Evolutionary conservation across 2,113 vertebrate species (phyloP), one percentile per base, ranked within the genome.

Genomic region (Anoplopoma fimbria): DNA sequence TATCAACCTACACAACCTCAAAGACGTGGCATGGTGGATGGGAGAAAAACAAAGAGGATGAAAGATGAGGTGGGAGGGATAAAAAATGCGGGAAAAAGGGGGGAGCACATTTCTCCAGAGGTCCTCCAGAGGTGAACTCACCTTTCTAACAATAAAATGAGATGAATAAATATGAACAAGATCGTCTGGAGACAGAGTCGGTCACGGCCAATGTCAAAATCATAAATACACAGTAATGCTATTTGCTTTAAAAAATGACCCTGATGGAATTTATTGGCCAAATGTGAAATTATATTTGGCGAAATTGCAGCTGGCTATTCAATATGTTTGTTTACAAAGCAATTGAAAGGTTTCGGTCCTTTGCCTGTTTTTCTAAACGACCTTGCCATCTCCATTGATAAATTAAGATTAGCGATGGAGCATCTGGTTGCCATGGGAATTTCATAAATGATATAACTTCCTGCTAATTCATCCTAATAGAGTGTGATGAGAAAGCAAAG

Each of bases 281-380:
- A 77, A 34, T 58, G 70, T n/a, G 51, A 79, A 87, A 90, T 90
- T 14, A 71, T 8, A 81, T 87, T 89, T 82, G 77, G 15, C 19
- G 60, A 60, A 87, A 82, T 63, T 77, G 58, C 62, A 78, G 25
- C 33, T 67, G 17, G 79, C 23, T 27, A 83, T 75, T 55, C n/a
- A 47, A 85, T 85, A 85, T 70, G 49, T 82, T 75, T 89, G 84
- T 86, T 90, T 77, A 62, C 75, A 15, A n/a, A 76, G 27, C 19
- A 3, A 25, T 70, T 51, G 64, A 29, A 31, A 34, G 65, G 62
- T 33, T n/a, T 8, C n/a, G 4, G 71, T 63, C 51, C 23, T 38
- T 51, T 21, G 6, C 12, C 6, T 40, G 29, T 27, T 77, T 10
- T 42, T 81, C 29, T 27, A 38, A 62, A 31, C 34, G 55, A 14